phyloP scores from a whole-genome alignment of 2,113 vertebrate genomes.

The Hippolais icterina region DNA sequence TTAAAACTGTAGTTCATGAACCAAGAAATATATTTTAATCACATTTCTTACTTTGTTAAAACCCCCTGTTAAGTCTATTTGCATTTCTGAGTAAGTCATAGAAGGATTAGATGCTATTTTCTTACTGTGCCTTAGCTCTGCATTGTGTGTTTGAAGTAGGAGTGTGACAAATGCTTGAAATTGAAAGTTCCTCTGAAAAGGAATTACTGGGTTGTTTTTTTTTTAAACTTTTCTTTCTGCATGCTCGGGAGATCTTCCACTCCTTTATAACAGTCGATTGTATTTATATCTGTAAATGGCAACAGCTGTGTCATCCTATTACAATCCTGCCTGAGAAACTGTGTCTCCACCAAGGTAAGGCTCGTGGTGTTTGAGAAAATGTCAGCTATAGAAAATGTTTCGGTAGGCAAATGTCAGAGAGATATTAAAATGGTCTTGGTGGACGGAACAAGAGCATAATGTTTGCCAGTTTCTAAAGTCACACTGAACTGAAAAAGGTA shows the following conservation, averaged over 20 bases:
- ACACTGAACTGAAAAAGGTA: neutral
- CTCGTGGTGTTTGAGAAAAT: neutral
- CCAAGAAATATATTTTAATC: neutral
- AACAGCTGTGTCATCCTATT: conserved; percentile 10
- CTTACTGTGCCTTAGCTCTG: neutral
- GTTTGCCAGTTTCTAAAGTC: neutral
- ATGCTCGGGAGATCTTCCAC: neutral
- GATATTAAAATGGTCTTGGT: neutral
- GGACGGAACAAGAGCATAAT: neutral
- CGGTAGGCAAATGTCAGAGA: neutral
- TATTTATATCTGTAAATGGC: neutral
- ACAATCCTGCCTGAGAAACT: neutral
- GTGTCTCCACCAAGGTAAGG: neutral
- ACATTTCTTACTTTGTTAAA: neutral
- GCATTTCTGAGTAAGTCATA: neutral
- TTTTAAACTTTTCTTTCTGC: neutral
- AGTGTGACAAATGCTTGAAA: conserved; percentile 34
- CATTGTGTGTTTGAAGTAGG: neutral
- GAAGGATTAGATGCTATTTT: neutral
- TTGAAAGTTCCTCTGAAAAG: neutral
- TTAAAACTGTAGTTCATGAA: neutral
- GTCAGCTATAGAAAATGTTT: neutral
- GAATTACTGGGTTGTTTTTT: neutral
- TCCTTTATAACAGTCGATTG: neutral
- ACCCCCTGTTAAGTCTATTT: neutral